Base-by-base conservation (phyloP, 2,888 invertebrate species). In the Archaeoteleia sp. region DNA sequence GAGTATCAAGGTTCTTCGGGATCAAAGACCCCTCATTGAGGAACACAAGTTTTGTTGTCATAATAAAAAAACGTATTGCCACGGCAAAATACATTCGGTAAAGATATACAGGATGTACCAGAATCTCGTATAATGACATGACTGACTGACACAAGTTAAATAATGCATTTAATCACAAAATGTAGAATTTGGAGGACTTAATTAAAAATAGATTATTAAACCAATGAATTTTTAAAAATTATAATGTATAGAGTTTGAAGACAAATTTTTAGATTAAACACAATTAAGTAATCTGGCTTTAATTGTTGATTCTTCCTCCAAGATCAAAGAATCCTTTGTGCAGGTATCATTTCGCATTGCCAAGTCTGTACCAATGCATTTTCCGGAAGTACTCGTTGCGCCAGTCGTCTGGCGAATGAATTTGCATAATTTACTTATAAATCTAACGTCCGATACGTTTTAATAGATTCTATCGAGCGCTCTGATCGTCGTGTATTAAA, bases 331-430 rank as follows among this genome's bases (percentile, higher is more conserved):
- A 60, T 63, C 45, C 30, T 54, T 53, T 46, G 37, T 46, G 43
- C 1, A 29, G 8, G 12, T 20, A 45, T 9, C 53, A 15, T 46
- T 54, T 62, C 40, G 37, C 20, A 27, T 30, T 37, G n/a, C 23
- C 25, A 43, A 53, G 43, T 39, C 14, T 54, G 35, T 23, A 58
- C 71, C 73, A n/a, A n/a, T n/a, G n/a, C n/a, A n/a, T 76, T 77
- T 78, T 78, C 74, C 78, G 71, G 57, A 63, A 57, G 51, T 34
- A 29, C 58, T 54, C 46, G 51, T 37, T 32, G 29, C 57, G 35
- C 27, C 46, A 39, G 12, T 51, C 37, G 43, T 32, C 57, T 37
- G 25, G 39, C 15, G 46, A 34, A 40, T 60, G 43, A 40, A 65
- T 71, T 69, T 70, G 55, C 58, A 68, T 68, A 68, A 69, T 71